A percentile compares a stretch with the other conserved stretches of the same genome.
phyloP scores from a whole-genome alignment of 2,888 invertebrate genomes.

The Drosophila yooni region DNA sequence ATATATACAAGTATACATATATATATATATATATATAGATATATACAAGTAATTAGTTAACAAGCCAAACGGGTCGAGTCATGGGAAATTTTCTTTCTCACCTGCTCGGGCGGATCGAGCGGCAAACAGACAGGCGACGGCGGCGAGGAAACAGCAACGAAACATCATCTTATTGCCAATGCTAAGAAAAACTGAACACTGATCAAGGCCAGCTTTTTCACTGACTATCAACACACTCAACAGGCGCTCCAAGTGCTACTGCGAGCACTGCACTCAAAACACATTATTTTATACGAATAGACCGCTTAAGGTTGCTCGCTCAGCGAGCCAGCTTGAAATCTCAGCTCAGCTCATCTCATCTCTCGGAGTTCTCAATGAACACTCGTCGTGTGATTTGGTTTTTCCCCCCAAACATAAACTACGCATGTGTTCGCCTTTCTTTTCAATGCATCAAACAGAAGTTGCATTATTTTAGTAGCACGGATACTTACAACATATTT shows the following conservation, averaged over 20 bases:
- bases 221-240: slow-evolving; percentile 28
- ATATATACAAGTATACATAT: neutral
- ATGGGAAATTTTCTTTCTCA: slow-evolving; percentile 48
- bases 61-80: slow-evolving; percentile 26
- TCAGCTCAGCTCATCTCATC: slow-evolving; percentile 22
- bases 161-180: slow-evolving; percentile 27
- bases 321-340: slow-evolving; percentile 2
- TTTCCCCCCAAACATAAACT: neutral
- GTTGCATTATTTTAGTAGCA: neutral
- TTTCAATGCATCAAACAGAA: neutral
- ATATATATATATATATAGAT: slow-evolving; percentile 6
- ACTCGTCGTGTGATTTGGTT: slow-evolving; percentile 6
- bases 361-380: slow-evolving; percentile 10
- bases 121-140: slow-evolving; percentile 35
- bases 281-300: slow-evolving; percentile 34
- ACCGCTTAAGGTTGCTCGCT: neutral
- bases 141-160: slow-evolving; percentile 24
- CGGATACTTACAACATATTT: neutral
- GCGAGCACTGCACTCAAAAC: slow-evolving; percentile 30
- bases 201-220: slow-evolving; percentile 2
- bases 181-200: neutral
- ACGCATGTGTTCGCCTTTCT: slow-evolving; percentile 10
- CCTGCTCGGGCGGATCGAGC: slow-evolving; percentile 53
- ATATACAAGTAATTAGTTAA: slow-evolving; percentile 40
- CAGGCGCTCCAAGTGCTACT: slow-evolving; percentile 53